Percentiles rank a stretch among this genome's conserved stretches.
Conservation (phyloP, 2,888 invertebrate genomes). For the Digitonthophagus gazella region DNA sequence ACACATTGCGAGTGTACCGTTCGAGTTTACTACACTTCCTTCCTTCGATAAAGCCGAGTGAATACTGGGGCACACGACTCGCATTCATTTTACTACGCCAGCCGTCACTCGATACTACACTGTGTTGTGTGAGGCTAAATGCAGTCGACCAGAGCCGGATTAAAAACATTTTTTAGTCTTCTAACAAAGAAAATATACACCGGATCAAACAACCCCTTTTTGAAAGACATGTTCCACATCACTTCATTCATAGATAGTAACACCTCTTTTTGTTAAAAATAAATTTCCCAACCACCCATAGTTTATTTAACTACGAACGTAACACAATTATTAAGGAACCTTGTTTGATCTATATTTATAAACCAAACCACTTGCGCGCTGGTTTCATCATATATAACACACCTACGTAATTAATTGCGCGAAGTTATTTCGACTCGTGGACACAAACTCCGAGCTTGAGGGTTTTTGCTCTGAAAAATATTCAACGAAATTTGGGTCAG, state of each 20-base stretch:
- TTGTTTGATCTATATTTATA: not conserved
- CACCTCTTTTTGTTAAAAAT: too few species aligned
- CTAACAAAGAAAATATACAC: too few species aligned
- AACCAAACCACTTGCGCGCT: not conserved
- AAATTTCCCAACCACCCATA: too few species aligned
- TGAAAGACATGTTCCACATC: too few species aligned
- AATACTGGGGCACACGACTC: slow-evolving; percentile 18
- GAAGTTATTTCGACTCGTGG: not conserved
- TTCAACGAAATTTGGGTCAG: not conserved
- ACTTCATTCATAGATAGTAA: too few species aligned
- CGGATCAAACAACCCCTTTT: too few species aligned
- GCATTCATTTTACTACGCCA: slow-evolving; percentile 23
- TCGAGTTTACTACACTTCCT: slow-evolving; percentile 20
- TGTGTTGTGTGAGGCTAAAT: slow-evolving; percentile 14
- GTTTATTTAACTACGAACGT: not conserved
- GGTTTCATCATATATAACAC: not conserved
- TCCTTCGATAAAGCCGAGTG: slow-evolving; percentile 18
- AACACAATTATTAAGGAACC: not conserved
- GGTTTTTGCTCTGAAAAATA: not conserved
- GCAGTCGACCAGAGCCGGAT: slow-evolving; percentile 17
- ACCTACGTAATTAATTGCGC: not conserved
- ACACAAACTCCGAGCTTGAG: not conserved
- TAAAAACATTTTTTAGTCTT: not conserved
- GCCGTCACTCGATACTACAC: slow-evolving; percentile 18
- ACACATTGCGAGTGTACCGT: slow-evolving; percentile 2